Percentiles rank a stretch among this genome's conserved stretches.
These are phyloP conservation scores for Eilema caniola DNA, from an alignment of 2,888 invertebrate genomes.

Conservation along the genomic window DNA sequence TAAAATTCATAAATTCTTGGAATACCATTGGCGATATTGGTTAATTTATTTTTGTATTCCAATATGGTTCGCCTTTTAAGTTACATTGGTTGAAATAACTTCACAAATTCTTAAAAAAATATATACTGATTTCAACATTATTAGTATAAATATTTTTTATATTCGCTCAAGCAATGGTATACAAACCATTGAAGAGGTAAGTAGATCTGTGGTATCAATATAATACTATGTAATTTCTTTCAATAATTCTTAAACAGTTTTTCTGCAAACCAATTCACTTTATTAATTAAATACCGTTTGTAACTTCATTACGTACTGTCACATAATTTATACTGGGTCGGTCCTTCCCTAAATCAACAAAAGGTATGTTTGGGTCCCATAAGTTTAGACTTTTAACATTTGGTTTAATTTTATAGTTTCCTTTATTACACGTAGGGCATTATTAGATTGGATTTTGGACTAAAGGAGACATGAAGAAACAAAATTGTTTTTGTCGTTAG, in stretches of 20 bases:
- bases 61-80: not conserved
- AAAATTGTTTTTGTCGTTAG: not conserved
- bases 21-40: not conserved
- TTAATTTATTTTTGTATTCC: slow-evolving; percentile 5
- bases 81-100: not conserved
- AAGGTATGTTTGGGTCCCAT: not conserved
- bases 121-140: too few relatives aligned
- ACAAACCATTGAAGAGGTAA: too few relatives aligned
- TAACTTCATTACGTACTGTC: not conserved
- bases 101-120: too few relatives aligned
- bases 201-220: too few relatives aligned
- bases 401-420: not conserved
- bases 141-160: not conserved
- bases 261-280: not conserved
- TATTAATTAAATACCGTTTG: not conserved
- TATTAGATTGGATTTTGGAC: not conserved
- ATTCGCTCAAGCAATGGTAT: too few relatives aligned
- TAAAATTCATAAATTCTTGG: not conserved
- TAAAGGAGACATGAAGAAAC: not conserved
- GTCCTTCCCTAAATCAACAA: slow-evolving; percentile 17
- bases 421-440: not conserved
- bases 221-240: not conserved
- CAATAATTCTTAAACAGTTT: not conserved
- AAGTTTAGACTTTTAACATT: not conserved
- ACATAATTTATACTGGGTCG: not conserved